Conservation (phyloP, 2,888 invertebrate species). For the Carpatolechia fugitivella region DNA sequence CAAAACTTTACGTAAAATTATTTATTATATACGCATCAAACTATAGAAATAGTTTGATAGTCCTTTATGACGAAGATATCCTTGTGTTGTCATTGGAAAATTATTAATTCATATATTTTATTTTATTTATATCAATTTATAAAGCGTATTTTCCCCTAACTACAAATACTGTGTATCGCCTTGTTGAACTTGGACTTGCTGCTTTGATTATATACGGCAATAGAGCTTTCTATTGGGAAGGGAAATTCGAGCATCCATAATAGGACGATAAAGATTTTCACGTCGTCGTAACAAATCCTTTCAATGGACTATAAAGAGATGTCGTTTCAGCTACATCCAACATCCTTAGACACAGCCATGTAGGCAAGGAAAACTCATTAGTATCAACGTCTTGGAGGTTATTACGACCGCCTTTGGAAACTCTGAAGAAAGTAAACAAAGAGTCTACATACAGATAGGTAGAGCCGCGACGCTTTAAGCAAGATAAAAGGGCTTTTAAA, state of each 20-base stretch:
- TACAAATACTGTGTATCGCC: too few species aligned
- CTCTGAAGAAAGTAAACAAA: not conserved
- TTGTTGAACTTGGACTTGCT: too few species aligned
- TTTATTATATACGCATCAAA: too few species aligned
- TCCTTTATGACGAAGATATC: too few species aligned
- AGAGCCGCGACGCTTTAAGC: not conserved
- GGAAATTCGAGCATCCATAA: not conserved
- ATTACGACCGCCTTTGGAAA: constrained; percentile 1
- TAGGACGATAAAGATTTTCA: not conserved
- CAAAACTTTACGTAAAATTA: too few species aligned
- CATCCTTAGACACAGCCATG: not conserved
- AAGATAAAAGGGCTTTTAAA: not conserved
- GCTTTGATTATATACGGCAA: too few species aligned
- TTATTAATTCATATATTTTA: too few species aligned
- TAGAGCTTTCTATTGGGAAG: not conserved
- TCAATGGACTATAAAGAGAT: not conserved
- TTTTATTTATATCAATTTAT: too few species aligned
- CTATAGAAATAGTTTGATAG: too few species aligned
- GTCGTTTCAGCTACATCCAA: not conserved
- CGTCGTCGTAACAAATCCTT: constrained; percentile 10
- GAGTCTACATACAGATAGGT: not conserved
- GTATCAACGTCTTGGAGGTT: not conserved
- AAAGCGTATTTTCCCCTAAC: too few species aligned
- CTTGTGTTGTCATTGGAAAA: too few species aligned
- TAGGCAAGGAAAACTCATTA: not conserved